Evolutionary conservation across 1,140 invertebrate genomes (phyloP).

Genomic region (Ooceraea biroi): DNA sequence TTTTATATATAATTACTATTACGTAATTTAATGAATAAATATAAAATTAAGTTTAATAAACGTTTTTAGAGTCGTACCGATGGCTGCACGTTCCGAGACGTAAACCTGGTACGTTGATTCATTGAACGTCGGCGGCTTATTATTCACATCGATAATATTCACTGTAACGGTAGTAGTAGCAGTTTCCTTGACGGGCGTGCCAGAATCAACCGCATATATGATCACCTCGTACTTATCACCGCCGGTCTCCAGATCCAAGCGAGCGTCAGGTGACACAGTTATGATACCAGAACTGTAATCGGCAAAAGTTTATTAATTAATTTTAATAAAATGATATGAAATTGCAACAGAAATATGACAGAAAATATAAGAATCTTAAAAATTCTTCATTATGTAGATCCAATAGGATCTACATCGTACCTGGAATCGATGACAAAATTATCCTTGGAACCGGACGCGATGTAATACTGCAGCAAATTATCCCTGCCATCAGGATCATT

Average conservation of each 20-base stretch:
- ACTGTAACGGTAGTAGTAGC: conserved; percentile 91
- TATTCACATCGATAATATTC: conserved; percentile 92
- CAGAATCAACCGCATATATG: conserved; percentile 91
- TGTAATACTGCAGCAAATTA: conserved; percentile 90
- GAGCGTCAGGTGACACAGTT: conserved; percentile 90
- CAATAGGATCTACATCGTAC: conserved; percentile 79
- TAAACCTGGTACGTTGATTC: conserved; percentile 89
- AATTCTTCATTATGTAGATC: background rate
- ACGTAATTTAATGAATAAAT: background rate
- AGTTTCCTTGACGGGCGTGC: conserved; percentile 91
- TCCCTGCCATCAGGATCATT: conserved; percentile 93
- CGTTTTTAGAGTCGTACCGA: conserved; percentile 83
- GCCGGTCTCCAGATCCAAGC: conserved; percentile 90
- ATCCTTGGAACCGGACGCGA: conserved; percentile 91
- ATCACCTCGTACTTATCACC: conserved; percentile 90
- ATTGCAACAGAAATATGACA: background rate
- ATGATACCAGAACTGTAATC: conserved; percentile 89
- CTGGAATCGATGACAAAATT: conserved; percentile 92
- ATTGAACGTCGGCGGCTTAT: conserved; percentile 92
- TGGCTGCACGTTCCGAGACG: conserved; percentile 90
- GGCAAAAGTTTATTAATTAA: conserved; percentile 38
- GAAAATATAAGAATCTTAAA: background rate
- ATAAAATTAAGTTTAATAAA: conserved; percentile 11
- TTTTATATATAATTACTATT: background rate
- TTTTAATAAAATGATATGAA: no score